phyloP scores from a whole-genome alignment of 2,113 vertebrate genomes.

The Athene noctua region DNA sequence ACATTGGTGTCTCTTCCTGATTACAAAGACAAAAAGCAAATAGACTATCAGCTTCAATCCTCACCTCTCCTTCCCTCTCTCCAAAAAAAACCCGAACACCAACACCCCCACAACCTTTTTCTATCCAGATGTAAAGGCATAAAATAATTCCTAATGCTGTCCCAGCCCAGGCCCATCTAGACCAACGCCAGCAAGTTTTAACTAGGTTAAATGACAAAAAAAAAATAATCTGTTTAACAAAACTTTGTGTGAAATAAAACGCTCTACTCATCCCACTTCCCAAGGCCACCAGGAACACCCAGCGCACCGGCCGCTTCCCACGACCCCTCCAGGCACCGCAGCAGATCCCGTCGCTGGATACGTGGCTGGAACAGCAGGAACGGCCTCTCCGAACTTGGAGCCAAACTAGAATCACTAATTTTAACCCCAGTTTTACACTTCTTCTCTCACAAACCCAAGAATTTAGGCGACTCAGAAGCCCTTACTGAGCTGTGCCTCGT shows the following conservation, averaged over 20 bases:
- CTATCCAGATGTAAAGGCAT: not conserved
- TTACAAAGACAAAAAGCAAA: not conserved
- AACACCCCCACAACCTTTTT: not conserved
- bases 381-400: not conserved
- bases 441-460: not conserved
- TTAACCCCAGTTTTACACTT: not conserved
- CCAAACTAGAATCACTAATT: not conserved
- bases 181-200: not conserved
- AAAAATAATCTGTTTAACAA: not conserved
- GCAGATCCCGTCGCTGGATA: not conserved
- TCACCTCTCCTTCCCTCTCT: not conserved
- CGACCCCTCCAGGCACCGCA: not conserved
- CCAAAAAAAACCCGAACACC: not conserved
- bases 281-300: not conserved
- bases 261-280: not conserved
- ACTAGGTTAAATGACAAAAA: not conserved
- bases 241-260: not conserved
- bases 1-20: constrained; percentile 97
- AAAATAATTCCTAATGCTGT: not conserved
- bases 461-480: not conserved
- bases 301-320: not conserved
- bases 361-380: not conserved
- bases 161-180: not conserved
- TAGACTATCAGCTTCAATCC: not conserved
- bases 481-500: constrained; percentile 85